Conservation (phyloP, 2,113 vertebrate species). For the Stigmatopora nigra region DNA sequence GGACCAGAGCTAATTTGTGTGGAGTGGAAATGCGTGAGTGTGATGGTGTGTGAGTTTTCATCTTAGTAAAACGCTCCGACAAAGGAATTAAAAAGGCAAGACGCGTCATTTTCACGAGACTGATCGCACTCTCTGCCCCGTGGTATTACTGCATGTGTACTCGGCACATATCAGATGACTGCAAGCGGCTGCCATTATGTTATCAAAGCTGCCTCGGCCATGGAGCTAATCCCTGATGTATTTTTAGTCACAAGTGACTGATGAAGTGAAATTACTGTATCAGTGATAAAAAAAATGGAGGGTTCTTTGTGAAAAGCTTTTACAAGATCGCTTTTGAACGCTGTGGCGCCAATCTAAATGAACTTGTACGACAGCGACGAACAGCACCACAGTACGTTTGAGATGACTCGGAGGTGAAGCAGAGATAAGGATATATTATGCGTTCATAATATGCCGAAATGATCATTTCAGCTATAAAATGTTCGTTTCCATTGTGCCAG, state of each 20-base stretch:
- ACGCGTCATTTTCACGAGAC: conserved; percentile 49
- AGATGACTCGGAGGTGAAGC: conserved; percentile 35
- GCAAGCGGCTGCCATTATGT: conserved; percentile 63
- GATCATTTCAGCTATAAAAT: conserved; percentile 31
- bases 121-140: conserved; percentile 53
- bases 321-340: conserved; percentile 57
- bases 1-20: conserved; percentile 97
- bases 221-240: conserved; percentile 69
- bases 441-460: conserved; percentile 41
- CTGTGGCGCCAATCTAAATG: conserved; percentile 42
- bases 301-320: conserved; percentile 59
- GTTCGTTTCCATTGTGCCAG: conserved; percentile 20
- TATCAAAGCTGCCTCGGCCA: conserved; percentile 67
- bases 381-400: conserved; percentile 39
- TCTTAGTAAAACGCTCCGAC: conserved; percentile 62
- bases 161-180: conserved; percentile 58
- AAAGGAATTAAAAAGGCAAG: conserved; percentile 59
- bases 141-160: conserved; percentile 49
- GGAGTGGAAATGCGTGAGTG: conserved; percentile 75
- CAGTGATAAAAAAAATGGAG: conserved; percentile 57
- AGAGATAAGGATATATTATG: conserved; percentile 47
- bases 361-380: conserved; percentile 44
- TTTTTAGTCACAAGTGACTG: conserved; percentile 73
- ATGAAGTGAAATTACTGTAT: conserved; percentile 73
- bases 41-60: conserved; percentile 56